Base-by-base conservation (phyloP, 2,113 vertebrate species). In the Aphelocoma coerulescens region DNA sequence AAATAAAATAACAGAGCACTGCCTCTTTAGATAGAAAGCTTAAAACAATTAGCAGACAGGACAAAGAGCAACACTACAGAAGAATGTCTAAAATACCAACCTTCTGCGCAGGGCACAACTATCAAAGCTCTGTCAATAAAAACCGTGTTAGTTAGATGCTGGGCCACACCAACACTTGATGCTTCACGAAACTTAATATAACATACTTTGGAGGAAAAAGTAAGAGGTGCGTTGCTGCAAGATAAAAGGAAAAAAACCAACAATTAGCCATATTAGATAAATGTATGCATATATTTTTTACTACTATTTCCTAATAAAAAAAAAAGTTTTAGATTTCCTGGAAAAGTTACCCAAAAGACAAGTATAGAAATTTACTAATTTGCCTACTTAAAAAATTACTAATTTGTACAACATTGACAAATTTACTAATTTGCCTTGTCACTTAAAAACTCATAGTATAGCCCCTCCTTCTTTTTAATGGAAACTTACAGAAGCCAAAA, bases 121-220 rank as follows among this genome's bases (percentile, higher is more conserved):
- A 99, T 99, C 96, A 99, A 97, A 98, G 99, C 99, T 99, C 99
- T 98, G 99, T 99, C 99, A 98, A 99, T 99, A 99, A 99, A 99
- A 97, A 99, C 85, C 74, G 85, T 88, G 74, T 88, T 88, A 88
- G 85, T 88, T 71, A 98, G 86, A 89, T 89, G 86, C 86, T 89
- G 86, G 61, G 86, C 86, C 68, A 89, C 86, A 52, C 86, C 86
- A 89, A 89, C 86, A 89, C 86, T 89, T 0, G 86, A 89, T 24
- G 82, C 77, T 66, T 89, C 86, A 81, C 77, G 86, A 89, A 89
- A 89, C 86, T 89, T 89, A 89, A 89, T 81, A 89, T 81, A 89
- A 81, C 86, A 89, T 74, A 89, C 86, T 89, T 89, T 89, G 86
- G 86, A 89, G 68, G 86, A 89, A 89, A 89, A 89, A 89, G 86